Base-by-base conservation (phyloP, 1,140 invertebrate species). In the Choristoneura fumiferana region DNA sequence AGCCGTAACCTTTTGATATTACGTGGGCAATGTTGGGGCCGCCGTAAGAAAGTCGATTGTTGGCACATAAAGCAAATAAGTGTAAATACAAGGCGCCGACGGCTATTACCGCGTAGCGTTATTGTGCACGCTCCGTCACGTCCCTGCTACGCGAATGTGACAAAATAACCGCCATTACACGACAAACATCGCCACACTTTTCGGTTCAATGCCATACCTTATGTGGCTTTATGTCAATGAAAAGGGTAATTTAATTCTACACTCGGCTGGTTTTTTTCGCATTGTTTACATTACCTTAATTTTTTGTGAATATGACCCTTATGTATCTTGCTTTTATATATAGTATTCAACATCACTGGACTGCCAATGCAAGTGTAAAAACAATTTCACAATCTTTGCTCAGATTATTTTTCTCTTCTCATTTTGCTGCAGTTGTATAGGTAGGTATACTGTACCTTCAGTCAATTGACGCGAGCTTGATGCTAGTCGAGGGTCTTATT, bases 1-100 rank as follows among this genome's bases (percentile, higher is more conserved):
- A 40, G 13, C 4, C 13, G 37, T n/a, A 12, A 38, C 13, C n/a
- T 38, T 38, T 40, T 15, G 0, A 15, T 13, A 13, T 8, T 40
- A 8, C 8, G 13, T 8, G 0, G 15, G n/a, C n/a, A 40, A 15
- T 13, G 15, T 14, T 40, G 8, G 6, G 6, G 38, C 12, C 3
- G 15, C 14, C 17, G 18, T 33, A 82, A 79, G 76, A 78, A 76
- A 78, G 68, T 78, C 73, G 84, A 85, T 82, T 79, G 57, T 69
- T 68, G 64, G 75, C 61, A 76, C 81, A 84, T 84, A 84, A 85
- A 87, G 84, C 79, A 79, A 87, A 85, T 84, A 77, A 76, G 77
- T 79, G 84, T 87, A 87, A 87, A 85, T 87, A 81, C 81, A 76
- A 76, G 66, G 67, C 69, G 84, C 63, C 73, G 63, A 65, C 82